These are phyloP conservation scores for Ectemnius lituratus DNA, from an alignment of 2,888 invertebrate species.

Conservation along the genomic window DNA sequence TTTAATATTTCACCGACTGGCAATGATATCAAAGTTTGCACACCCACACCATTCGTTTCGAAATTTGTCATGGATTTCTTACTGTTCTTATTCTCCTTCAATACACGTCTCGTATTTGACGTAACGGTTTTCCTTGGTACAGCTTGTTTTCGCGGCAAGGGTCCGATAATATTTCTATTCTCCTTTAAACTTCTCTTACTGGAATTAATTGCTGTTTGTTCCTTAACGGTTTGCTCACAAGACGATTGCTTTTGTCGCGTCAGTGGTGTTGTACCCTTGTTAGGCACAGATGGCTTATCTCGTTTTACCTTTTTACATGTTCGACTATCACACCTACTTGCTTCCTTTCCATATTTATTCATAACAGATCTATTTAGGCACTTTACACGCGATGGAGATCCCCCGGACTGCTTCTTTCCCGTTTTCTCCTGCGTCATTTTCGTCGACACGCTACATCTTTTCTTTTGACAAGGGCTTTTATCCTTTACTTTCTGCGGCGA, in stretches of 20 bases:
- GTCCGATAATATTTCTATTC: slow-evolving; percentile 62
- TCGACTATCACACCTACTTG: slow-evolving; percentile 57
- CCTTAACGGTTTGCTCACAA: slow-evolving; percentile 44
- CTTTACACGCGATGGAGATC: slow-evolving; percentile 65
- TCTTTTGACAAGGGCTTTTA: slow-evolving; percentile 58
- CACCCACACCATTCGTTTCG: slow-evolving; percentile 64
- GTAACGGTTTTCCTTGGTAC: slow-evolving; percentile 50
- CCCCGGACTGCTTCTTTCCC: slow-evolving; percentile 43
- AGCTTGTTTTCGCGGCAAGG: slow-evolving; percentile 51
- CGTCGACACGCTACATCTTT: slow-evolving; percentile 50
- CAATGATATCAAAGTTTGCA: slow-evolving; percentile 69
- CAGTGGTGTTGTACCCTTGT: slow-evolving; percentile 42
- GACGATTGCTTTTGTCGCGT: slow-evolving; percentile 55
- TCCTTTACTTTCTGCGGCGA: slow-evolving; percentile 51
- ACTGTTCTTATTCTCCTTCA: slow-evolving; percentile 74
- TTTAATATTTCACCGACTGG: slow-evolving; percentile 67
- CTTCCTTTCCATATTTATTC: slow-evolving; percentile 58
- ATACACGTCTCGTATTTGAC: slow-evolving; percentile 65
- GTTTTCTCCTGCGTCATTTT: slow-evolving; percentile 47
- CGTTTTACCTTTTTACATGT: slow-evolving; percentile 60
- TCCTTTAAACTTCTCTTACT: slow-evolving; percentile 68
- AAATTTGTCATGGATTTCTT: slow-evolving; percentile 63
- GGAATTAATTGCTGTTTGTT: slow-evolving; percentile 42
- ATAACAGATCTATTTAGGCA: slow-evolving; percentile 65
- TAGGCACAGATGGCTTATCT: slow-evolving; percentile 61